Percentiles rank a stretch among this genome's conserved stretches.
Conservation (phyloP, 1,140 invertebrate genomes). For the Aphis gossypii region DNA sequence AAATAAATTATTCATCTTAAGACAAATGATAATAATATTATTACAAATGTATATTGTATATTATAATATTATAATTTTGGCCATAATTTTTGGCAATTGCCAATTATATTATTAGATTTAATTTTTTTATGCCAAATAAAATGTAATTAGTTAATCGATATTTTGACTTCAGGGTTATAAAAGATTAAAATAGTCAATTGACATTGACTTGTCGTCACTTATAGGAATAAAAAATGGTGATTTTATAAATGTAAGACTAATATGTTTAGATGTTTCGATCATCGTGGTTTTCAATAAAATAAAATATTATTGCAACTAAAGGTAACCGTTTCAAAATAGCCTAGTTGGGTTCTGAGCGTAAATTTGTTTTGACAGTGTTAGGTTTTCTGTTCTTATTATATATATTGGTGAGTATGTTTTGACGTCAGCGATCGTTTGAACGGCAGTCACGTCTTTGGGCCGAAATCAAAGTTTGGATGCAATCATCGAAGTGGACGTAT, state of each 20-base stretch:
- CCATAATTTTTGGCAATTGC: neutral
- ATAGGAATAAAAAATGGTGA: neutral
- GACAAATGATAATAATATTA: neutral
- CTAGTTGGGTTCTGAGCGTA: neutral
- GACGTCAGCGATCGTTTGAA: neutral
- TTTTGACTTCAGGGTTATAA: neutral
- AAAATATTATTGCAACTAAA: neutral
- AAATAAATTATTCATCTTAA: neutral
- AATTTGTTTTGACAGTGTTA: neutral
- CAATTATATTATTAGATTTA: neutral
- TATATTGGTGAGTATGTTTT: neutral
- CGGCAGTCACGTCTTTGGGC: neutral
- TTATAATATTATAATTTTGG: neutral
- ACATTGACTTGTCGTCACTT: neutral
- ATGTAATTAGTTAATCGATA: neutral
- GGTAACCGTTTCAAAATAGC: neutral
- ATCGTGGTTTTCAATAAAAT: neutral
- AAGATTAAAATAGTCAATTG: neutral
- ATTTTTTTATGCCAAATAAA: neutral
- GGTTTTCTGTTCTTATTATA: neutral
- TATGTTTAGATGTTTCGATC: neutral
- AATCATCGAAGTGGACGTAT: neutral
- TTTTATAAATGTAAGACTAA: neutral
- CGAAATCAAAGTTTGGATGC: neutral
- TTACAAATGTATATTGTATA: neutral